Evolutionary conservation across 2,113 vertebrate genomes (phyloP).

Genomic region (Antechinus flavipes): DNA sequence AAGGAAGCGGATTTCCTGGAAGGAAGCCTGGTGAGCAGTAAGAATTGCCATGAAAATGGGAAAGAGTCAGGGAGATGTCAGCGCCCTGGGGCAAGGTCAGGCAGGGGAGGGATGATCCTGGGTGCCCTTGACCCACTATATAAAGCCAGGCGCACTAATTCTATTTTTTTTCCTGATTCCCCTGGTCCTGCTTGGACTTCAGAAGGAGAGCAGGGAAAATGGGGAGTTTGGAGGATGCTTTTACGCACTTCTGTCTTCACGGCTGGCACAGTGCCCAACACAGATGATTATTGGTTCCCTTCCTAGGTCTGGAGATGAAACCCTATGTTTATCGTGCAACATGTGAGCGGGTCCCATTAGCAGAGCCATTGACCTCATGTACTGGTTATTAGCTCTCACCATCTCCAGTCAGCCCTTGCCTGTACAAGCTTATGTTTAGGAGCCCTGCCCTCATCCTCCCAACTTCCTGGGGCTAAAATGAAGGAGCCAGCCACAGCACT

Average conservation of each 20-base stretch:
- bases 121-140: not conserved
- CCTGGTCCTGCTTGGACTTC: not conserved
- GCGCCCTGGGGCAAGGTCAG: not conserved
- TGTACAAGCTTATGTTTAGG: not conserved
- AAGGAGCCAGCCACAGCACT: not conserved
- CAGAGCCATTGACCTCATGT: not conserved
- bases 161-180: not conserved
- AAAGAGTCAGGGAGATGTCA: not conserved
- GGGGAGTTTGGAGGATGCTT: not conserved
- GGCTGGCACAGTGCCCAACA: not conserved
- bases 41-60: not conserved
- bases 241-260: not conserved
- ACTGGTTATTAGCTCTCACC: not conserved
- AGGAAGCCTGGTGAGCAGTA: not conserved
- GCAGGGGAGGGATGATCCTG: not conserved
- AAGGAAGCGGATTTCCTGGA: not conserved
- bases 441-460: not conserved
- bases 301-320: not conserved
- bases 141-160: not conserved
- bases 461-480: not conserved
- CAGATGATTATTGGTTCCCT: not conserved
- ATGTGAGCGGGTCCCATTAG: not conserved
- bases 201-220: not conserved
- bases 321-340: not conserved
- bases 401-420: not conserved